Percentiles rank a stretch among this genome's conserved stretches.
Conservation (phyloP, 2,797 vertebrate genomes). For the Discoglossus pictus region DNA sequence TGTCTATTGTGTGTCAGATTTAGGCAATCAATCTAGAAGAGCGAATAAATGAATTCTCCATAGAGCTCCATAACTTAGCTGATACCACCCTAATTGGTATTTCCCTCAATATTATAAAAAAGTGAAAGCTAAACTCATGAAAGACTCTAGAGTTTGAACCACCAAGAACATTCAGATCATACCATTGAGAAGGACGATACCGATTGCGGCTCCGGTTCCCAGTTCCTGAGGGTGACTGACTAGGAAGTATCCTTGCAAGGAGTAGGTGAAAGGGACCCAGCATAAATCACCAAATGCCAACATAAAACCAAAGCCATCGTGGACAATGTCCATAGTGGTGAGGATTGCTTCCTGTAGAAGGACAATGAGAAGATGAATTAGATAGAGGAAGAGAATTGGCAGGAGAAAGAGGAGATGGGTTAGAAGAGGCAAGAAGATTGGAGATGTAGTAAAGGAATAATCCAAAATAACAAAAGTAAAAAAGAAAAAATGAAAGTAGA, state of each 20-base stretch:
- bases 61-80: no score
- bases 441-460: not conserved
- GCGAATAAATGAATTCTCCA: no score
- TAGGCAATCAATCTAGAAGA: no score
- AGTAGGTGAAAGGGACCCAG: constrained; percentile 89
- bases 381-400: constrained; percentile 2
- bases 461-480: no score
- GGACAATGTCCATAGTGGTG: constrained; percentile 90
- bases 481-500: no score
- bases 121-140: no score
- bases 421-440: not conserved
- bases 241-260: constrained; percentile 85
- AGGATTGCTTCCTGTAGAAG: constrained; percentile 81
- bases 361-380: no score
- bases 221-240: constrained; percentile 80
- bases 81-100: no score
- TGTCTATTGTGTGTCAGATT: no score
- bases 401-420: not conserved
- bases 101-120: no score
- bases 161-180: no score
- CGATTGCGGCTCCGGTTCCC: constrained; percentile 59
- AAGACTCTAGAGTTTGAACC: no score
- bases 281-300: constrained; percentile 87
- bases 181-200: constrained; percentile 81
- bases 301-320: constrained; percentile 93